These are phyloP conservation scores for Watsonalla binaria DNA, from an alignment of 2,888 invertebrate species.

Conservation along the genomic window DNA sequence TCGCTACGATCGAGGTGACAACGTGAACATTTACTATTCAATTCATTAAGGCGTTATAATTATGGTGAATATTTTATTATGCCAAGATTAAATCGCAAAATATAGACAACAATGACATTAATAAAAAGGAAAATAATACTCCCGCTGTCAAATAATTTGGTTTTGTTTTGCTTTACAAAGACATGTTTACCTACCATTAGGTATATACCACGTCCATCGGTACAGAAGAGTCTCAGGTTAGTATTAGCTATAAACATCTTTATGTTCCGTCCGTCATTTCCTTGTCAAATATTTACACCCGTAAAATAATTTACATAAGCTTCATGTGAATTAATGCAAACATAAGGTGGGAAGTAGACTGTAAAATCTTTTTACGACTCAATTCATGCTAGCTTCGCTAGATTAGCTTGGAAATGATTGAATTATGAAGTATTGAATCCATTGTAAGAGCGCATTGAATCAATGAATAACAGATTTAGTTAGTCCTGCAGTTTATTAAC, in stretches of 20 bases:
- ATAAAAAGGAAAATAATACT: background rate
- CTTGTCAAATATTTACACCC: slow-evolving; percentile 29
- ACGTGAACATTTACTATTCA: slow-evolving; percentile 23
- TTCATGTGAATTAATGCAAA: slow-evolving; percentile 39
- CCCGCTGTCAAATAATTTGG: background rate
- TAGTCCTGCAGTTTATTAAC: slow-evolving; percentile 23
- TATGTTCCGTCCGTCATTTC: slow-evolving; percentile 21
- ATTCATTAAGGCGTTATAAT: slow-evolving; percentile 21
- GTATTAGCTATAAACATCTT: slow-evolving; percentile 17
- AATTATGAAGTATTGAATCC: slow-evolving; percentile 10
- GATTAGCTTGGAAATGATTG: slow-evolving; percentile 30
- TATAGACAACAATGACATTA: background rate
- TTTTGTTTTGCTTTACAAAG: background rate
- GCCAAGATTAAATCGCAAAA: background rate
- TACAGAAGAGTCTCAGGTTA: too few relatives aligned
- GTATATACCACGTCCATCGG: too few relatives aligned
- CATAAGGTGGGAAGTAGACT: slow-evolving; percentile 37
- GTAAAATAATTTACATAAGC: slow-evolving; percentile 27
- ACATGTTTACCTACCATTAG: too few relatives aligned
- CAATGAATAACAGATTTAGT: slow-evolving; percentile 33
- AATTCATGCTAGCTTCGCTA: slow-evolving; percentile 24
- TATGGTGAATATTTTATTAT: too few relatives aligned
- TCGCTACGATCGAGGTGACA: slow-evolving; percentile 11
- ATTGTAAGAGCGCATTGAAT: slow-evolving; percentile 10
- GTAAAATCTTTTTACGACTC: slow-evolving; percentile 41